These are phyloP conservation scores for Sialis lutaria DNA, from an alignment of 2,888 invertebrate species.

Conservation along the genomic window DNA sequence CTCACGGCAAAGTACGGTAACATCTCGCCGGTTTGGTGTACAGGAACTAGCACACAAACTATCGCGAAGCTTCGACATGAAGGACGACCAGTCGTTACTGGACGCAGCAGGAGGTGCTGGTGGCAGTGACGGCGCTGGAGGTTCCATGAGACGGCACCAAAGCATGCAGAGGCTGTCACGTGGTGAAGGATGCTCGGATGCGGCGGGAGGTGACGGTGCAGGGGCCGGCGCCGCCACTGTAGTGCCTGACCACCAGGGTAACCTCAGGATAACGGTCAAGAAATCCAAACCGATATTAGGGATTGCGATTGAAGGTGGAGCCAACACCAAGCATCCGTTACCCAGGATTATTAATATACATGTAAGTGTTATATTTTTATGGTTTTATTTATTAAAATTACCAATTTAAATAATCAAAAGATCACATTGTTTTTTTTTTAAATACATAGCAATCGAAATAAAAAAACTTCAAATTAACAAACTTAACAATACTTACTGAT, in stretches of 20 bases:
- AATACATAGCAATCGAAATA: too few relatives aligned
- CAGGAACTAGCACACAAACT: slow-evolving; percentile 78
- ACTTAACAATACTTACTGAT: too few relatives aligned
- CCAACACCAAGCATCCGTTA: slow-evolving; percentile 86
- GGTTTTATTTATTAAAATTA: too few relatives aligned
- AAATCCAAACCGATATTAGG: slow-evolving; percentile 90
- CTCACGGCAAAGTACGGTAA: too few relatives aligned
- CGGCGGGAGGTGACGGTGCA: slow-evolving; percentile 15
- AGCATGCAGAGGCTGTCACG: slow-evolving; percentile 58
- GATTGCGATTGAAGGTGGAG: slow-evolving; percentile 93
- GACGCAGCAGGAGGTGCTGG: slow-evolving; percentile 37
- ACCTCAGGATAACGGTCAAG: slow-evolving; percentile 74
- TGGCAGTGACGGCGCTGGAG: slow-evolving; percentile 32
- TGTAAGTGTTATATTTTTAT: slow-evolving; percentile 35
- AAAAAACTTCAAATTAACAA: too few relatives aligned
- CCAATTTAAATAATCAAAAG: too few relatives aligned
- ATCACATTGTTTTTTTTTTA: too few relatives aligned
- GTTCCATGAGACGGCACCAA: slow-evolving; percentile 49
- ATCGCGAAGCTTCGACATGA: slow-evolving; percentile 77
- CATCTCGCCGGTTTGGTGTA: too few relatives aligned
- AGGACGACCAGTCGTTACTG: slow-evolving; percentile 60
- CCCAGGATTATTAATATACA: slow-evolving; percentile 94
- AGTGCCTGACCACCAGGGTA: slow-evolving; percentile 72
- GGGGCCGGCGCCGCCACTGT: slow-evolving; percentile 32
- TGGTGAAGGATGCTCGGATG: slow-evolving; percentile 29